Evolutionary conservation across 2,888 invertebrate species (phyloP).

Genomic region (Clitarchus hookeri): DNA sequence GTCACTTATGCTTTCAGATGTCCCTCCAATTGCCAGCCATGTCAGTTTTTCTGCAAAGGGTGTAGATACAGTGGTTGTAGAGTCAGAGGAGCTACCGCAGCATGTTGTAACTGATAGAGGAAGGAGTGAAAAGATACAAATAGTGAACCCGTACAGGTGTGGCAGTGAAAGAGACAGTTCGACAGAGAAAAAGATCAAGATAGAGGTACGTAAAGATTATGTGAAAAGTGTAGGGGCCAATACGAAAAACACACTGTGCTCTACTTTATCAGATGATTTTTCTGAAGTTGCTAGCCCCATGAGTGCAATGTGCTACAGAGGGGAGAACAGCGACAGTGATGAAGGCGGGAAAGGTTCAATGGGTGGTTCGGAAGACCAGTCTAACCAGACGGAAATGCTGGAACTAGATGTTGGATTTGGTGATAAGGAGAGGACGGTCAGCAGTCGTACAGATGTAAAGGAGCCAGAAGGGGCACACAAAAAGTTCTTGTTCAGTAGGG

Average conservation of each 20-base stretch:
- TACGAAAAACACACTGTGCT: background rate
- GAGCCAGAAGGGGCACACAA: background rate
- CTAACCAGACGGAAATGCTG: background rate
- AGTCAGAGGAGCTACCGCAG: background rate
- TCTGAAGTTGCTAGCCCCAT: background rate
- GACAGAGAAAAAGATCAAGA: constrained; percentile 18
- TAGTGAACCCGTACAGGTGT: background rate
- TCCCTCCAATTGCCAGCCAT: background rate
- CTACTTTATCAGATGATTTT: background rate
- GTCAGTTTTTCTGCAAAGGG: background rate
- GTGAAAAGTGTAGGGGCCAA: background rate
- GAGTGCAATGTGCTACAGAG: constrained; percentile 14
- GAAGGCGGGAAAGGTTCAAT: background rate
- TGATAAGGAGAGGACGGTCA: background rate
- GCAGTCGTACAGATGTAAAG: background rate
- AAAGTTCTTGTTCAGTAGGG: background rate
- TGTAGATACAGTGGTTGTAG: background rate
- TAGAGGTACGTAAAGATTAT: constrained; percentile 22
- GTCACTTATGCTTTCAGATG: background rate
- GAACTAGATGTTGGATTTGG: background rate
- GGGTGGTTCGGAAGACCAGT: background rate
- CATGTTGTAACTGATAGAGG: background rate
- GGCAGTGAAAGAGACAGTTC: constrained; percentile 12
- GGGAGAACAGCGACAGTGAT: background rate
- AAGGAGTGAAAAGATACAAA: background rate